phyloP scores from a whole-genome alignment of 2,113 vertebrate species.

The Lepisosteus osseus region DNA sequence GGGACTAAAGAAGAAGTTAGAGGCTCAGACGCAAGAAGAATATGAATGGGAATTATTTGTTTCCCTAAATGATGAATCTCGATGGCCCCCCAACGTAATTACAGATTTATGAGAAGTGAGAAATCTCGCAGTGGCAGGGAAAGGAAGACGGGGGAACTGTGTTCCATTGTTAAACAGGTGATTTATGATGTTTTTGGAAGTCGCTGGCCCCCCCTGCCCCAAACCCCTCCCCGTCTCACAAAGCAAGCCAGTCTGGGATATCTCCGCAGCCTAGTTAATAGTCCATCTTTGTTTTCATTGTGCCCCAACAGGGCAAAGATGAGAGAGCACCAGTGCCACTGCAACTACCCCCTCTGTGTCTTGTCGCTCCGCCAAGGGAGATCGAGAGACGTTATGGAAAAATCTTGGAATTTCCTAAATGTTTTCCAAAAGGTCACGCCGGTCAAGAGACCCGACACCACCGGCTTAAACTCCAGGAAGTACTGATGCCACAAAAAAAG shows the following conservation, averaged over 20 bases:
- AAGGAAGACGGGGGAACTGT: constrained; percentile 32
- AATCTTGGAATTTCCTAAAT: no score
- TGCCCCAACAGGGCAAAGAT: constrained; percentile 41
- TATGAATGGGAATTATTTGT: constrained; percentile 39
- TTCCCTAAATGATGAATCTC: constrained; percentile 21
- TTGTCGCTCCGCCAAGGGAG: constrained; percentile 48
- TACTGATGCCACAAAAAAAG: no score
- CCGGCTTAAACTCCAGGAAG: no score
- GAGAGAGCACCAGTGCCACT: constrained; percentile 40
- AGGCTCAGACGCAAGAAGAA: constrained; percentile 6
- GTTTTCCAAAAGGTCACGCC: no score
- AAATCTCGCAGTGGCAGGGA: constrained; percentile 39
- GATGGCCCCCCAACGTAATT: constrained; percentile 55
- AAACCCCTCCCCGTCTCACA: constrained; percentile 5
- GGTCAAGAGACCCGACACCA: no score
- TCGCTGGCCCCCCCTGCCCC: constrained; percentile 26
- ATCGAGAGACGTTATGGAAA: constrained; percentile 46
- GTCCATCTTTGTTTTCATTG: constrained; percentile 52
- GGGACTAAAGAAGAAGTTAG: constrained; percentile 22
- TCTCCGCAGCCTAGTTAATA: constrained; percentile 44
- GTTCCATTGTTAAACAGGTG: constrained; percentile 66
- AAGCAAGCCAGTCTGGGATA: constrained; percentile 39
- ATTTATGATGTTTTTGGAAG: constrained; percentile 57
- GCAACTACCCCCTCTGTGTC: constrained; percentile 43
- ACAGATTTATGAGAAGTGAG: constrained; percentile 45